Percentiles rank a stretch among this genome's conserved stretches.
These are phyloP conservation scores for Chanos chanos DNA, from an alignment of 2,797 vertebrate species.

Conservation along the genomic window DNA sequence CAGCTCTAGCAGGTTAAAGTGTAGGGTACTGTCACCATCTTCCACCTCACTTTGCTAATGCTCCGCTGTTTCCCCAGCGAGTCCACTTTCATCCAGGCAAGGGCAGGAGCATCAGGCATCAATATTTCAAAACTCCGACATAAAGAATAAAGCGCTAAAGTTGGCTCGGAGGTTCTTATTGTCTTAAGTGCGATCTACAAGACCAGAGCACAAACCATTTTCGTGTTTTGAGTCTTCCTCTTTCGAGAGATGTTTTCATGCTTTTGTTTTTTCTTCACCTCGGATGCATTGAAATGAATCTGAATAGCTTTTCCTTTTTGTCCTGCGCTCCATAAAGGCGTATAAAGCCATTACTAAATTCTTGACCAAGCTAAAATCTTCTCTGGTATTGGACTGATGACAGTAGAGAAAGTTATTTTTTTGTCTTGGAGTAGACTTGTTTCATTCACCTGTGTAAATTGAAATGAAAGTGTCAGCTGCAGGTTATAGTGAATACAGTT, in stretches of 20 bases:
- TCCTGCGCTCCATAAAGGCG: no score
- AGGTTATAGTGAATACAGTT: slow-evolving; percentile 24
- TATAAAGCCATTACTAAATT: no score
- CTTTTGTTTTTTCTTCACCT: not conserved
- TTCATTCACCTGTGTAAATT: no score
- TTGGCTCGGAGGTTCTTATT: slow-evolving; percentile 31
- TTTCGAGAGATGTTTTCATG: slow-evolving; percentile 12
- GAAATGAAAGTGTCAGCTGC: slow-evolving; percentile 12
- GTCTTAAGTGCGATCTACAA: slow-evolving; percentile 23
- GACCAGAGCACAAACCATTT: slow-evolving; percentile 13
- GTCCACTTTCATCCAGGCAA: slow-evolving; percentile 18
- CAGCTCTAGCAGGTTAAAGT: slow-evolving; percentile 32
- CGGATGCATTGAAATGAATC: not conserved
- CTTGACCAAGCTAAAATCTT: no score
- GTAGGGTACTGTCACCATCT: slow-evolving; percentile 40
- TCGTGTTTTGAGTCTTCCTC: not conserved
- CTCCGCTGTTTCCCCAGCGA: slow-evolving; percentile 27
- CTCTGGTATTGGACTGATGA: no score
- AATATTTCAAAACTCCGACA: slow-evolving; percentile 48
- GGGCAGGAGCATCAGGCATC: slow-evolving; percentile 33
- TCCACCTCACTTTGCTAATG: slow-evolving; percentile 41
- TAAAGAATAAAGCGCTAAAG: slow-evolving; percentile 34
- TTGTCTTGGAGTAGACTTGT: no score
- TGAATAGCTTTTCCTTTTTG: not conserved
- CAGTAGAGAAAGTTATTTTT: no score